A percentile compares a stretch with the other conserved stretches of the same genome.
phyloP scores from a whole-genome alignment of 2,113 vertebrate genomes.

The Amazona guildingii region DNA sequence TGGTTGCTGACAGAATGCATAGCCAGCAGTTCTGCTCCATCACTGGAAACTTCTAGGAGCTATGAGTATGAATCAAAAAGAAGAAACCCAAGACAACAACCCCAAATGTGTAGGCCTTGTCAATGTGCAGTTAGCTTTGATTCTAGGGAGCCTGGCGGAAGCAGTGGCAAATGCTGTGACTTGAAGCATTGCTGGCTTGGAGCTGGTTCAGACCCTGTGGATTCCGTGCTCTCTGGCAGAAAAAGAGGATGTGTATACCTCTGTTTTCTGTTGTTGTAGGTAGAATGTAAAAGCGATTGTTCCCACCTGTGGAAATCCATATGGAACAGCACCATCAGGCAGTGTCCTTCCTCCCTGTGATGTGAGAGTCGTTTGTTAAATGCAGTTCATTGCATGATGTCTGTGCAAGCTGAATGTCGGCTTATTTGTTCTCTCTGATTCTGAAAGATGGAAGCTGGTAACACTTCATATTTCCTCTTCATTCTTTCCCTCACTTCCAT shows the following conservation, averaged over 20 bases:
- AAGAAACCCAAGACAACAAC: not conserved
- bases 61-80: not conserved
- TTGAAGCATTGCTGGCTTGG: not conserved
- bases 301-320: not conserved
- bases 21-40: not conserved
- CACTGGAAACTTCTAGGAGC: not conserved
- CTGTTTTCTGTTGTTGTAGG: not conserved
- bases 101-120: not conserved
- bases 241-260: not conserved
- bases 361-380: not conserved
- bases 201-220: not conserved
- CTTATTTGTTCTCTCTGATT: not conserved
- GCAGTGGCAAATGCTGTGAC: not conserved
- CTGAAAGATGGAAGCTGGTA: not conserved
- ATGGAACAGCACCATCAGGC: not conserved
- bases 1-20: not conserved
- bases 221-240: not conserved
- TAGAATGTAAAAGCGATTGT: not conserved
- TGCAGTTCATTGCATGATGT: not conserved
- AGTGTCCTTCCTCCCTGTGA: not conserved
- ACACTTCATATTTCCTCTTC: not conserved
- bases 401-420: not conserved
- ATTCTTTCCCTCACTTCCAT: not conserved
- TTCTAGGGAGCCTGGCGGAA: not conserved
- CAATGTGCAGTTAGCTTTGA: not conserved